phyloP scores from a whole-genome alignment of 2,888 invertebrate species.

The Diarsia rubi region DNA sequence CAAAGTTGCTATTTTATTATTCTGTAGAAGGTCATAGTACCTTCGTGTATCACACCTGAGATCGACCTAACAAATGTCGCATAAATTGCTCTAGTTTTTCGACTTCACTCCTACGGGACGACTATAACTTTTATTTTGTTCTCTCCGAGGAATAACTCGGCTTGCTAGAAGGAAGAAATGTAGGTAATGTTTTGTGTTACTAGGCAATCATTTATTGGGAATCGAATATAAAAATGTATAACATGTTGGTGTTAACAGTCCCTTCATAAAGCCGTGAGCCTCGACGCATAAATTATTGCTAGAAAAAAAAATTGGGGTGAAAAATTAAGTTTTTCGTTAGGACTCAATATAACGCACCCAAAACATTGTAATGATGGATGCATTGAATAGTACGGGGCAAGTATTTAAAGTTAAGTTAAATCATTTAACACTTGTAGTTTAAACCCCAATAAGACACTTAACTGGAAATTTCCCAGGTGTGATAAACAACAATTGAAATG shows the following conservation, averaged over 20 bases:
- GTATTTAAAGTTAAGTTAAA: too few species aligned
- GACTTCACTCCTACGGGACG: conserved; percentile 4
- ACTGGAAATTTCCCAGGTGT: too few species aligned
- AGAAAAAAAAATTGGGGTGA: too few species aligned
- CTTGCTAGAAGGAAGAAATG: conserved; percentile 6
- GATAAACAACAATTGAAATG: too few species aligned
- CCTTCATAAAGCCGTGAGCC: too few species aligned
- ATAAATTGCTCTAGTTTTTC: conserved; percentile 26
- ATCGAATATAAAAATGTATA: neutral
- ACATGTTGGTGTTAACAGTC: neutral
- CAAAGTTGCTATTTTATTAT: neutral
- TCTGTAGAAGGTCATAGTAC: neutral
- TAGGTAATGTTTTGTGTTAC: neutral
- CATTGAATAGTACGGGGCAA: too few species aligned
- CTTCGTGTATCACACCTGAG: conserved; percentile 20
- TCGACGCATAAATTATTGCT: too few species aligned
- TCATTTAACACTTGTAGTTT: too few species aligned
- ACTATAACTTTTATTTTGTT: conserved; percentile 24
- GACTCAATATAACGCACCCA: too few species aligned
- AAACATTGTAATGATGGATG: too few species aligned
- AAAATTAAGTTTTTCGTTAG: too few species aligned
- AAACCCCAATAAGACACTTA: too few species aligned
- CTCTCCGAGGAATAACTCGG: conserved; percentile 3
- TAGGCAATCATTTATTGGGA: neutral
- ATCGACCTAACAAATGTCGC: conserved; percentile 24